Percentiles rank a stretch among this genome's conserved stretches.
Evolutionary conservation across 2,797 vertebrate genomes (phyloP).

Genomic region (Semaprochilodus insignis): DNA sequence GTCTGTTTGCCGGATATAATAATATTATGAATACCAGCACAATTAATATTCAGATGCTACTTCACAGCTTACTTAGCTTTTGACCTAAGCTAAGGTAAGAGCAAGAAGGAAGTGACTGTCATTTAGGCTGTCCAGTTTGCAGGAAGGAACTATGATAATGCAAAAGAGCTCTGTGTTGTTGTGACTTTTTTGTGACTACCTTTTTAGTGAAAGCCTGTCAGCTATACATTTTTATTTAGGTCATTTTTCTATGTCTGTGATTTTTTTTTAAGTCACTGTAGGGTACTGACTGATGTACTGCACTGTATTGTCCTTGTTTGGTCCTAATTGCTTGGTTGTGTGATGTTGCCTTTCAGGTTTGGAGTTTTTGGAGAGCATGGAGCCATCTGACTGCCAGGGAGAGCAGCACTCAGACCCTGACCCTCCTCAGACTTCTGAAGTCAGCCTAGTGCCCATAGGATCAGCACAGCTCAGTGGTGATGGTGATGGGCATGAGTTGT

Average conservation of each 20-base stretch:
- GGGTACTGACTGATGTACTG: neutral
- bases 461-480: constrained; percentile 39
- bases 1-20: neutral
- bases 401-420: constrained; percentile 47
- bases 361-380: constrained; percentile 65
- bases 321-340: neutral
- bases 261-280: neutral
- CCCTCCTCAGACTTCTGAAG: constrained; percentile 65
- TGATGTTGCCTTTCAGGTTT: constrained; percentile 44
- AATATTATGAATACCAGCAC: neutral
- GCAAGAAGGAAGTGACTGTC: constrained; percentile 32
- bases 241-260: neutral
- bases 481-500: constrained; percentile 37
- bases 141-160: constrained; percentile 22
- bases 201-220: neutral
- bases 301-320: neutral
- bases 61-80: no score
- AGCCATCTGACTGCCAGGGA: constrained; percentile 61
- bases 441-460: constrained; percentile 37
- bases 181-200: neutral
- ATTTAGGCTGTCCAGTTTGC: constrained; percentile 14
- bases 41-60: neutral
- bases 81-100: neutral
- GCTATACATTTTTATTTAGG: neutral
- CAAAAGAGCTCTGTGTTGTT: neutral